Evolutionary conservation across 2,113 vertebrate genomes (phyloP), one percentile per base, ranked within the genome.

Genomic region (Thunnus thynnus): DNA sequence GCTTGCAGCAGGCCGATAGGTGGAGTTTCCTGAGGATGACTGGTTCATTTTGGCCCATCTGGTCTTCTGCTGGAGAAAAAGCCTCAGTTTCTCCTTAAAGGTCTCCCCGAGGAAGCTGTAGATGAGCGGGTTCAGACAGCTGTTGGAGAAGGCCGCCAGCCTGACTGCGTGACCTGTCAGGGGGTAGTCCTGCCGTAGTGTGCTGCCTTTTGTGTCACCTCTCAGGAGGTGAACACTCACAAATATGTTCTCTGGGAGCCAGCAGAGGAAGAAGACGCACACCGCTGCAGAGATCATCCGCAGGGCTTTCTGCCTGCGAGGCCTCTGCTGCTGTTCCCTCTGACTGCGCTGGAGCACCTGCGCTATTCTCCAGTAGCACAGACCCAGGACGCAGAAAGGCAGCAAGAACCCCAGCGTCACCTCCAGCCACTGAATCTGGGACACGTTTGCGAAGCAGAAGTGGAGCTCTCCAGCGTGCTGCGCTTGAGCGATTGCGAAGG

Each of bases 391-490:
- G 48, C 95, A 97, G 17, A 99, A 96, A 5, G 97, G 97, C 72
- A 97, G 77, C 56, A 97, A 80, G 64, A 99, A 99, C 8, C 97
- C 97, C 77, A 98, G 68, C 10, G 94, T 97, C 83, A 98, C 96
- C 93, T 98, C 97, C 56, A 99, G 91, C 97, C 97, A 99, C 92
- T 97, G 97, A 58, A 98, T 96, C 90, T 97, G 97, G 14, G 91
- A 94, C 41, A 96, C 95, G 1, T 97, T 96, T 0, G 97, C 97
- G 10, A 98, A 98, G 89, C 97, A 99, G 74, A 97, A 97, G 86
- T 96, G 93, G 27, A 92, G 90, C 36, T 97, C 97, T 50, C 95
- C 96, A 0, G 94, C 89, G 68, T 97, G 97, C 56, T 95, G 95
- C 44, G 95, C 86, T 51, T 98, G 97, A 50, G 95, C 95, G 0